Evolutionary conservation across 2,113 vertebrate genomes (phyloP).

Genomic region (Periophthalmus modestus): DNA sequence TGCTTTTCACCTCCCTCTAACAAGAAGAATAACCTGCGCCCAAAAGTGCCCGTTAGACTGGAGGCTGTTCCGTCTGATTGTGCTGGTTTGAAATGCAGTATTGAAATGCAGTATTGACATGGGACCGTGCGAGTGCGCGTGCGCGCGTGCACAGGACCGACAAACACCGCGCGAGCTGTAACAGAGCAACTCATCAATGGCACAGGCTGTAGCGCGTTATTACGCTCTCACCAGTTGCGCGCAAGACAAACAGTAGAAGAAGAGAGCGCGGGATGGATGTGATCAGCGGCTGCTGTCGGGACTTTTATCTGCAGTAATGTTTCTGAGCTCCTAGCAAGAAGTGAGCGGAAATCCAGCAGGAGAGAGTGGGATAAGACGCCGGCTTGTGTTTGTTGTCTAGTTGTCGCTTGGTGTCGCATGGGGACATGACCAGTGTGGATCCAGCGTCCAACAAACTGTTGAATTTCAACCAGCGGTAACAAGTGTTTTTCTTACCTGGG

Average conservation of each 20-base stretch:
- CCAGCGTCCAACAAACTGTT: slow-evolving; percentile 78
- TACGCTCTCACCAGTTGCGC: slow-evolving; percentile 42
- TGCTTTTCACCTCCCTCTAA: slow-evolving; percentile 13
- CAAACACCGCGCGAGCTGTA: slow-evolving; percentile 19
- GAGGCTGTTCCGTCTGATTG: slow-evolving; percentile 15
- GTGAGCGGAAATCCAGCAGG: neutral
- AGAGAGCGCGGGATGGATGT: slow-evolving; percentile 7
- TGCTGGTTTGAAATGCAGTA: slow-evolving; percentile 39
- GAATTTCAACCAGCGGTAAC: slow-evolving; percentile 81
- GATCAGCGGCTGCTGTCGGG: slow-evolving; percentile 41
- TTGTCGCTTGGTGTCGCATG: slow-evolving; percentile 59
- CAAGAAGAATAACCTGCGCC: slow-evolving; percentile 16
- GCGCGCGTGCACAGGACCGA: neutral
- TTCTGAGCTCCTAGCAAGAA: slow-evolving; percentile 46
- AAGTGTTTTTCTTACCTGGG: slow-evolving; percentile 13
- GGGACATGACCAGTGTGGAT: slow-evolving; percentile 78
- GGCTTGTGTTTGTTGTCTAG: slow-evolving; percentile 24
- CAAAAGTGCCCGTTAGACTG: slow-evolving; percentile 31
- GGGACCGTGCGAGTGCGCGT: slow-evolving; percentile 9
- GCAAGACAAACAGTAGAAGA: slow-evolving; percentile 2
- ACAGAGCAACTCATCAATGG: slow-evolving; percentile 34
- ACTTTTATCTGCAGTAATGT: slow-evolving; percentile 59
- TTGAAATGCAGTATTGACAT: slow-evolving; percentile 41
- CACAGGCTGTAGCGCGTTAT: slow-evolving; percentile 44
- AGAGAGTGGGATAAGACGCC: slow-evolving; percentile 11